Base-by-base conservation (phyloP, 92 coral and sea anemone species). In the Epizoanthus fatuus region DNA sequence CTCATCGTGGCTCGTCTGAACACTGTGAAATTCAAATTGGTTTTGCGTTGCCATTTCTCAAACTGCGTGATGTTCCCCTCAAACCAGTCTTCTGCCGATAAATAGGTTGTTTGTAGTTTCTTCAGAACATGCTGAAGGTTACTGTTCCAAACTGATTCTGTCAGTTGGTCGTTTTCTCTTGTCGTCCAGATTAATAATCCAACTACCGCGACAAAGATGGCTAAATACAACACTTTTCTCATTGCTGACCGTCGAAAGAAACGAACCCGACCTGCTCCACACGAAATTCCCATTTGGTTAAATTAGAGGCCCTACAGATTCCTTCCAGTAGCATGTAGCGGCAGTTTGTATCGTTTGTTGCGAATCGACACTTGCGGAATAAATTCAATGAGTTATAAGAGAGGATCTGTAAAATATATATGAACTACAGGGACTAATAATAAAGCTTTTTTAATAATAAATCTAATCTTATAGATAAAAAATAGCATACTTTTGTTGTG, bases 31-130 rank as follows among this genome's bases (percentile, higher is more conserved):
- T 70, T 69, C 10, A 39, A 37, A 14, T 44, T 70, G 40, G n/a
- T 45, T 4, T 45, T 70, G 13, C 13, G 37, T 70, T 72, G 59
- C 67, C 42, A 20, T 13, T 68, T 84, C 22, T 86, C 59, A 67
- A 67, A 78, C 35, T 44, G 51, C 19, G 90, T 76, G 25, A 86
- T 86, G 20, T 77, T 79, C 63, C 80, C 69, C 49, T 86, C 85
- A 42, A 86, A 70, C 25, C 69, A 42, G 65, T 86, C 90, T 53
- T 86, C 55, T 37, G 74, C 4, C 7, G 37, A 69, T 7, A 44
- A 69, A 39, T 69, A 38, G 14, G 3, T 44, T 14, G 52, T 42
- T 44, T 5, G 54, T 69, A 44, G 9, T 69, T 69, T 69, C 6
- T 69, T n/a, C 56, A 69, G 10, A 11, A 37, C 12, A 42, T 64